Evolutionary conservation across 2,888 invertebrate genomes (phyloP), one percentile per base, ranked within the genome.

Genomic region (Meloe dianella): DNA sequence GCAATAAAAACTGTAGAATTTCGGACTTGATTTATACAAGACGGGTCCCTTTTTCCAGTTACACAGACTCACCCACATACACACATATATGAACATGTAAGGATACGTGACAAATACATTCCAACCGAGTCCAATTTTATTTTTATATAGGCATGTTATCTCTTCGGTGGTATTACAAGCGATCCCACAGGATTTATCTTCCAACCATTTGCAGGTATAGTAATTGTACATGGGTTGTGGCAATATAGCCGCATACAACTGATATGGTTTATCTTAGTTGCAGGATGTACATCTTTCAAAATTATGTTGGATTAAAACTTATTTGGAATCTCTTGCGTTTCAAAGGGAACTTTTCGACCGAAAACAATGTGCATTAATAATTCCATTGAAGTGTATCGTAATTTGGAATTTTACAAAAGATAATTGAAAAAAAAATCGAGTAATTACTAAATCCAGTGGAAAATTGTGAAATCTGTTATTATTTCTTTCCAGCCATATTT

Each of bases 21-120:
- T 51, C 51, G 24, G 51, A 22, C 51, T 51, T 51, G 51, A 51
- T 51, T 51, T 51, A 51, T 51, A 51, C 51, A 51, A 51, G 51
- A 51, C 24, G 51, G n/a, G 51, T 51, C 24, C 51, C 12, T 22
- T 51, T 51, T 22, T 24, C 22, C 1, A 24, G 24, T 1, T 0
- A 20, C 47, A 7, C 20, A 20, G 0, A 47, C 20, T 10, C 17
- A 41, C 5, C 6, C 1, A 41, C 5, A 41, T 17, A 5, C 1
- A 41, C 14, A 10, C 10, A 41, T 41, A 41, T 41, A 47, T 9
- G 14, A 4, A 51, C 51, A 22, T 51, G 51, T 24, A 51, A 22
- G 24, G 51, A 51, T 51, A 51, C 51, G 51, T 24, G 51, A 51
- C 51, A 51, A 51, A 51, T 51, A 51, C 51, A 51, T 51, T 22